Conservation (phyloP, 2,888 invertebrate species). For the Sthenelais limicola region DNA sequence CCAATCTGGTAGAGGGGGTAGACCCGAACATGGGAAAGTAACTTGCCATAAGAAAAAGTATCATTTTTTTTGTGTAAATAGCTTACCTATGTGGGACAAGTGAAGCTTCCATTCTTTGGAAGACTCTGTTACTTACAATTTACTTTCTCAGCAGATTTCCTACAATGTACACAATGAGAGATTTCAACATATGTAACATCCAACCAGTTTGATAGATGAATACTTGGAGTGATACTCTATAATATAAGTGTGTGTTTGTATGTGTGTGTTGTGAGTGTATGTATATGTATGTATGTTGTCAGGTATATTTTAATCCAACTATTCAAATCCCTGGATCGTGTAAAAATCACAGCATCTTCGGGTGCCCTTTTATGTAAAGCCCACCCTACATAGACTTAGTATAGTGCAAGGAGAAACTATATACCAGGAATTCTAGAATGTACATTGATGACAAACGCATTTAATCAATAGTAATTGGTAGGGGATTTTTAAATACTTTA, state of each 20-base stretch:
- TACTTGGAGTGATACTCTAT: too few species aligned
- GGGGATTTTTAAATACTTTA: too few species aligned
- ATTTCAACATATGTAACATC: slow-evolving; percentile 25
- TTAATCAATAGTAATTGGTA: too few species aligned
- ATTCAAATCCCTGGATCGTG: slow-evolving; percentile 5
- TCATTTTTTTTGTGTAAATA: slow-evolving; percentile 8
- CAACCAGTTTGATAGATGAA: slow-evolving; percentile 13
- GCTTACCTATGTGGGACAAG: slow-evolving; percentile 19
- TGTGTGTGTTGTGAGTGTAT: slow-evolving; percentile 7
- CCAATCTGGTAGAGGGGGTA: slow-evolving; percentile 16
- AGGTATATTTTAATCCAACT: background rate
- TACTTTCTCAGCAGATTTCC: slow-evolving; percentile 36
- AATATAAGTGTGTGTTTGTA: background rate
- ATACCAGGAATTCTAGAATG: too few species aligned
- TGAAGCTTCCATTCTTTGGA: slow-evolving; percentile 26
- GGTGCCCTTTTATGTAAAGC: background rate
- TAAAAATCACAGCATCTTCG: slow-evolving; percentile 26
- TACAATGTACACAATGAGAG: slow-evolving; percentile 18
- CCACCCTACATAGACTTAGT: background rate
- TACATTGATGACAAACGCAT: too few species aligned
- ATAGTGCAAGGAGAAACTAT: background rate
- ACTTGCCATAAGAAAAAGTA: too few species aligned
- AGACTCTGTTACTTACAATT: slow-evolving; percentile 22
- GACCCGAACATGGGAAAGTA: too few species aligned
- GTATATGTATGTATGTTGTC: slow-evolving; percentile 27